Evolutionary conservation across 92 coral and sea anemone species (phyloP).

Genomic region (Anthopleura xanthogrammica): DNA sequence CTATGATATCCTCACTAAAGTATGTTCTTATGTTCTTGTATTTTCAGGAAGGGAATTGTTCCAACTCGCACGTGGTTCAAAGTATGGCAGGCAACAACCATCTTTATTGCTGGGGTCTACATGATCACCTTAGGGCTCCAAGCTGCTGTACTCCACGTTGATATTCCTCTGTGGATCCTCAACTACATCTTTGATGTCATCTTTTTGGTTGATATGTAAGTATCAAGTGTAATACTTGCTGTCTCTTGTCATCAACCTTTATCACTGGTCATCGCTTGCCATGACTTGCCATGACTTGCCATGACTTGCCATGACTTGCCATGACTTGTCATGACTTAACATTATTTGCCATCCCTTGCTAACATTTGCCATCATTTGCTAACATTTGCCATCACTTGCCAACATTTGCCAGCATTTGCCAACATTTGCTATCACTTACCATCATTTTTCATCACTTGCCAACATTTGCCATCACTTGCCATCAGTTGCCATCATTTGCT

Average conservation of each 20-base stretch:
- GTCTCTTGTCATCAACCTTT: not conserved
- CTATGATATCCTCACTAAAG: not conserved
- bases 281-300: not conserved
- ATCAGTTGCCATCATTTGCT: not conserved
- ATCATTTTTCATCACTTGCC: too few relatives aligned
- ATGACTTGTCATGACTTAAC: too few relatives aligned
- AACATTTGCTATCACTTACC: too few relatives aligned
- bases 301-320: too few relatives aligned
- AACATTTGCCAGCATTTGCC: not conserved
- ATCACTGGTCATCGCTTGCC: not conserved
- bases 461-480: not conserved
- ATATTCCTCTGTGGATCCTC: slow-evolving; percentile 61
- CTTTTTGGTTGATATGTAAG: slow-evolving; percentile 80
- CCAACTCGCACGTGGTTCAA: slow-evolving; percentile 48
- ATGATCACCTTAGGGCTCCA: slow-evolving; percentile 63
- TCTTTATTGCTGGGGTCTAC: slow-evolving; percentile 50
- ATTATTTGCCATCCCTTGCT: too few relatives aligned
- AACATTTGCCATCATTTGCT: not conserved
- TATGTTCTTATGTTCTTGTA: not conserved
- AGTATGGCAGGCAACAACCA: slow-evolving; percentile 63
- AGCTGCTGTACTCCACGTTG: slow-evolving; percentile 74
- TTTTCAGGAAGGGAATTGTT: slow-evolving; percentile 49
- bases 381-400: not conserved
- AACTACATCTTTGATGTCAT: slow-evolving; percentile 70
- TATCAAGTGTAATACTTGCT: not conserved